phyloP scores from a whole-genome alignment of 2,113 vertebrate species.

The Corvus cornix region DNA sequence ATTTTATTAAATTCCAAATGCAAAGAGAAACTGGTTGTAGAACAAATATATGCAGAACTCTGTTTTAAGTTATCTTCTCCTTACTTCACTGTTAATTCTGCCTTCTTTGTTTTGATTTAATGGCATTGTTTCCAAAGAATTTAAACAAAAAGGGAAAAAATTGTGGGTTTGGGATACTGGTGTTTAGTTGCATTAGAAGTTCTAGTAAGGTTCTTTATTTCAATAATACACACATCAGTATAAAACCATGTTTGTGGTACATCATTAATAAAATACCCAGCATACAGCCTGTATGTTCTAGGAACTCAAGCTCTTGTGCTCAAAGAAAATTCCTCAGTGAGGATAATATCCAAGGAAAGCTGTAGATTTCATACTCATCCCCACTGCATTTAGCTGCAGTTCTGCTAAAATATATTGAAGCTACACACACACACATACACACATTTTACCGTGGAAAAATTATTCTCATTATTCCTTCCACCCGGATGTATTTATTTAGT shows the following conservation, averaged over 20 bases:
- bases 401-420: not conserved
- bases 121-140: not conserved
- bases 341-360: not conserved
- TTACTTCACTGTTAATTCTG: not conserved
- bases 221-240: not conserved
- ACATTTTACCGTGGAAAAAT: not conserved
- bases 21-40: not conserved
- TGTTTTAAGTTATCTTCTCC: not conserved
- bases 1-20: not conserved
- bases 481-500: not conserved
- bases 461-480: not conserved
- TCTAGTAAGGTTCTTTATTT: not conserved
- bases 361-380: not conserved
- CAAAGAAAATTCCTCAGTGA: not conserved
- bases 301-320: not conserved
- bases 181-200: not conserved
- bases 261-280: not conserved
- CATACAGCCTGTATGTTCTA: not conserved
- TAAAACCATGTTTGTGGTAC: not conserved
- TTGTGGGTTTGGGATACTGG: not conserved
- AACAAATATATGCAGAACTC: not conserved
- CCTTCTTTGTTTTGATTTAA: not conserved
- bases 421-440: not conserved
- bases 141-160: not conserved
- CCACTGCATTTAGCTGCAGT: not conserved